Evolutionary conservation across 2,113 vertebrate species (phyloP).

Genomic region (Nothobranchius kuhntae): DNA sequence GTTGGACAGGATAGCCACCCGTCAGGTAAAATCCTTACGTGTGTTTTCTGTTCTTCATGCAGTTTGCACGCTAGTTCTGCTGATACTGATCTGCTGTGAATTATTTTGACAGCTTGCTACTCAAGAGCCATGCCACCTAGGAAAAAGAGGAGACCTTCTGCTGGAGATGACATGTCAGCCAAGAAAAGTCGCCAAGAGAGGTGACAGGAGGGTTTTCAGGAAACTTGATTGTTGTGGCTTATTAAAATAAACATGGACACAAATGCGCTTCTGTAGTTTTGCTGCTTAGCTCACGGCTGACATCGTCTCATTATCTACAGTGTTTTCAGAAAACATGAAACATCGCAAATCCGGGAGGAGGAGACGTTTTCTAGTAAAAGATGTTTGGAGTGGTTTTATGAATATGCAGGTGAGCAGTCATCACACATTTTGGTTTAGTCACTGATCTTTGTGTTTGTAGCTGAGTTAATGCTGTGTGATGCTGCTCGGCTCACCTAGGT

Average conservation of each 20-base stretch:
- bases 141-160: slow-evolving; percentile 99
- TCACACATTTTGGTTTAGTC: not conserved
- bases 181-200: slow-evolving; percentile 99
- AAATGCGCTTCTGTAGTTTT: not conserved
- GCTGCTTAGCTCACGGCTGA: slow-evolving; percentile 10
- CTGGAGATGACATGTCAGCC: slow-evolving; percentile 94
- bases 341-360: slow-evolving; percentile 90
- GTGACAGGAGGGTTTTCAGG: slow-evolving; percentile 67
- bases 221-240: not conserved
- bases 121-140: slow-evolving; percentile 98
- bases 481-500: slow-evolving; percentile 72
- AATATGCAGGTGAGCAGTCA: slow-evolving; percentile 89
- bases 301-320: slow-evolving; percentile 72
- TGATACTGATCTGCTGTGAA: not conserved
- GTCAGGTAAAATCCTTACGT: slow-evolving; percentile 82
- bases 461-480: not conserved
- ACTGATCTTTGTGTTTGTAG: not conserved
- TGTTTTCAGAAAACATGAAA: slow-evolving; percentile 95
- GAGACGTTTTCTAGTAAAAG: slow-evolving; percentile 96
- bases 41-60: not conserved
- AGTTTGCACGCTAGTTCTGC: not conserved
- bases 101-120: slow-evolving; percentile 87
- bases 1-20: slow-evolving; percentile 92
- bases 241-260: not conserved
- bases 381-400: slow-evolving; percentile 99